A percentile compares a stretch with the other conserved stretches of the same genome.
Conservation (phyloP, 2,797 vertebrate genomes). For the Myoxocephalus aenaeus region DNA sequence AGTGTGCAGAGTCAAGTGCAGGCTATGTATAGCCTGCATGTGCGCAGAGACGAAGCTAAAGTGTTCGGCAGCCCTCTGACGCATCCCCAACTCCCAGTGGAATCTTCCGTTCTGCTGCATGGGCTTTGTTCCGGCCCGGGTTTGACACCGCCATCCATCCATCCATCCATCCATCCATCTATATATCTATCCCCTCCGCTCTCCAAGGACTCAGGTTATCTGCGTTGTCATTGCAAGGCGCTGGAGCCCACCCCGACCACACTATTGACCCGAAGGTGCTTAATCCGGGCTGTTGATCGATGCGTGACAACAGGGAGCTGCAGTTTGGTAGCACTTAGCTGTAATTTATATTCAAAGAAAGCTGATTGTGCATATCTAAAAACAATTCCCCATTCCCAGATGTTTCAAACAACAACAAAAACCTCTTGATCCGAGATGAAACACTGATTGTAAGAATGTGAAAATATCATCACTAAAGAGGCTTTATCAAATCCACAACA, state of each 20-base stretch:
- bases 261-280: conserved; percentile 40
- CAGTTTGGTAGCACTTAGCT: not conserved
- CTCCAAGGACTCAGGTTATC: conserved; percentile 63
- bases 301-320: conserved; percentile 5
- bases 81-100: conserved; percentile 63
- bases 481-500: conserved; percentile 22
- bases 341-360: conserved; percentile 8
- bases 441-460: conserved; percentile 10
- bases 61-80: conserved; percentile 42
- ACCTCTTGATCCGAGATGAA: conserved; percentile 6
- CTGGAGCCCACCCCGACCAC: conserved; percentile 48
- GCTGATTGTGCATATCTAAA: not conserved
- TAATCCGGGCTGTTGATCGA: conserved; percentile 10
- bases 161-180: too few species aligned
- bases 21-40: conserved; percentile 34
- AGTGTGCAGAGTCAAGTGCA: conserved; percentile 27
- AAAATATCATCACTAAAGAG: conserved; percentile 4
- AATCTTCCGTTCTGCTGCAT: conserved; percentile 62
- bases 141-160: conserved; percentile 45
- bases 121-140: conserved; percentile 35
- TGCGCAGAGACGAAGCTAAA: conserved; percentile 12
- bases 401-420: not conserved
- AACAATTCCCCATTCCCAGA: not conserved
- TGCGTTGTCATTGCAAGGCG: conserved; percentile 58
- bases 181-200: conserved; percentile 21